Base-by-base conservation (phyloP, 2,797 vertebrate species). In the Chelmon rostratus region DNA sequence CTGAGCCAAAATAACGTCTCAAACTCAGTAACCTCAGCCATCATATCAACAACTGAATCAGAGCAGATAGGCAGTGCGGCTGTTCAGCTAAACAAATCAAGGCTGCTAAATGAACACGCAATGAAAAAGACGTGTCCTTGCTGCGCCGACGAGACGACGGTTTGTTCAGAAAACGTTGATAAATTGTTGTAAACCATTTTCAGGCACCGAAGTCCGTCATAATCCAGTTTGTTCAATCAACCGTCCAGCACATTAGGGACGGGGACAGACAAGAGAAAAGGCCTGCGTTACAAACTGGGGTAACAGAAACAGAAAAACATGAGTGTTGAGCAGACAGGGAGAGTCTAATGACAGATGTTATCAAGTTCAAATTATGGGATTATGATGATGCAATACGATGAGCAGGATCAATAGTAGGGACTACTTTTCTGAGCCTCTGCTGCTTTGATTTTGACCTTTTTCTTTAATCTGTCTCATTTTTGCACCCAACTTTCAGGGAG, bases 1-100 rank as follows among this genome's bases (percentile, higher is more conserved):
- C 89, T 83, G 82, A 91, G 88, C 87, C 90, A 87, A 88, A 92
- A 91, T 89, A 88, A 82, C 68, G 73, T 91, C 85, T 92, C 85
- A 85, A 89, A 92, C 91, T 88, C 88, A 68, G 83, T 86, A 88
- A 93, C 91, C 89, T 83, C 84, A 71, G 83, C 71, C 79, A 70
- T 84, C 84, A 78, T 81, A 91, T 90, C 86, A 90, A 71, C 85
- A 68, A 79, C 89, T 86, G 87, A 90, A 91, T 90, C 88, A 77
- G 80, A 89, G 78, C 82, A 86, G 89, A 91, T 86, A 91, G 84
- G 81, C 86, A 56, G 83, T 50, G 78, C 77, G 78, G 68, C 82
- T 84, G 79, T 50, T 79, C 74, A 62, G 81, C 74, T 73, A 77
- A 83, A 85, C 79, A 81, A 88, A 88, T 76, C 82, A 80, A 73